Evolutionary conservation across 2,113 vertebrate species (phyloP), one percentile per base, ranked within the genome.

Genomic region (Pholis gunnellus): DNA sequence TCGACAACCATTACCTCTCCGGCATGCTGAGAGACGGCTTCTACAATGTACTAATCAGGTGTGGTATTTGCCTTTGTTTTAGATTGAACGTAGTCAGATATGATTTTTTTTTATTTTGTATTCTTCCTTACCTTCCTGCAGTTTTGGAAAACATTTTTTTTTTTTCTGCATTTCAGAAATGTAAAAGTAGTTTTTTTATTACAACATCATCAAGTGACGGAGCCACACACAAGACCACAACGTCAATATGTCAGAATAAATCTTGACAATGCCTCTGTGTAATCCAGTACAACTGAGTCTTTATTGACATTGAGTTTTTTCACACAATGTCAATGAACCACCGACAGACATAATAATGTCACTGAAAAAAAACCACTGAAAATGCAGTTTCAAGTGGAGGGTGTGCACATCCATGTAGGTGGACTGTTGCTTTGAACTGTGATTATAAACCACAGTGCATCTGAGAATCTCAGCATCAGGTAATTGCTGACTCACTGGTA

Each of bases 1-100:
- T 98, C 57, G 97, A 99, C 91, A 98, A 98, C 93, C 97, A 96
- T 75, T 99, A 97, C 82, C 94, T 99, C 60, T 97, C 98, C 14
- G 98, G 98, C 67, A 97, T 98, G 87, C 94, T 99, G 5, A 96
- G 98, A 36, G 96, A 96, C 15, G 98, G 98, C 77, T 99, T 99
- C 94, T 99, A 97, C 0, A 94, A 97, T 20, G 96, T 99, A n/a
- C 97, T 99, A 20, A 97, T 99, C 85, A 94, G 94, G 94, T 94
- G 72, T 3, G 87, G 72, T 31, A 48, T 22, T 31, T 15, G 2
- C 44, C 31, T 27, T 46, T 65, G 22, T 15, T 40, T 48, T 29
- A 10, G 9, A 34, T 69, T 34, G 18, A 72, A 46, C 17, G 34
- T 34, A n/a, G 20, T 44, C 18, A 3, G 31, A 22, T 20, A 4